Evolutionary conservation across 2,113 vertebrate species (phyloP).

Genomic region (Arvicanthis niloticus): DNA sequence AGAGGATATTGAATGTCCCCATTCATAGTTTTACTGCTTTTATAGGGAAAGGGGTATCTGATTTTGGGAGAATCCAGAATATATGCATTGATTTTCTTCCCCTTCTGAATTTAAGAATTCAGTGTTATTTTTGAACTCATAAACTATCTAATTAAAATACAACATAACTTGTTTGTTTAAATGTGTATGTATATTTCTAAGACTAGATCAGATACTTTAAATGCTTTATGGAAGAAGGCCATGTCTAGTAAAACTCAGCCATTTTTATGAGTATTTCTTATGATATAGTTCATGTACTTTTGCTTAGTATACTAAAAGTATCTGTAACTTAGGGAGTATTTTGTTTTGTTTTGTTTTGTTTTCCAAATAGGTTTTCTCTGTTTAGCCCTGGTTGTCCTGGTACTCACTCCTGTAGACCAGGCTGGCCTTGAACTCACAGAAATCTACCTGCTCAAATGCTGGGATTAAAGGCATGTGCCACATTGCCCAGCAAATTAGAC

Average conservation of each 20-base stretch:
- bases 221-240: neutral
- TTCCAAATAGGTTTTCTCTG: neutral
- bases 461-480: neutral
- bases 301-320: neutral
- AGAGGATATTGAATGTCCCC: neutral
- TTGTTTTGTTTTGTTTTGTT: neutral
- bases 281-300: slow-evolving; percentile 1
- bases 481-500: neutral
- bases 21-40: slow-evolving; percentile 1
- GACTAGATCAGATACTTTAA: slow-evolving; percentile 33
- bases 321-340: neutral
- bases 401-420: neutral
- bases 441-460: neutral
- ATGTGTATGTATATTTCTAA: neutral
- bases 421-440: neutral
- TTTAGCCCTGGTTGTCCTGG: too few species aligned
- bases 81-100: neutral
- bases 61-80: slow-evolving; percentile 47
- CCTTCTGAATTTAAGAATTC: slow-evolving; percentile 32
- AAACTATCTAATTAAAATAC: slow-evolving; percentile 48
- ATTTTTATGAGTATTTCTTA: slow-evolving; percentile 29
- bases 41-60: slow-evolving; percentile 4
- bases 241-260: slow-evolving; percentile 39
- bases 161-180: neutral
- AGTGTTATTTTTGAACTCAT: slow-evolving; percentile 31